Evolutionary conservation across 2,113 vertebrate species (phyloP).

Genomic region (Nerophis ophidion): DNA sequence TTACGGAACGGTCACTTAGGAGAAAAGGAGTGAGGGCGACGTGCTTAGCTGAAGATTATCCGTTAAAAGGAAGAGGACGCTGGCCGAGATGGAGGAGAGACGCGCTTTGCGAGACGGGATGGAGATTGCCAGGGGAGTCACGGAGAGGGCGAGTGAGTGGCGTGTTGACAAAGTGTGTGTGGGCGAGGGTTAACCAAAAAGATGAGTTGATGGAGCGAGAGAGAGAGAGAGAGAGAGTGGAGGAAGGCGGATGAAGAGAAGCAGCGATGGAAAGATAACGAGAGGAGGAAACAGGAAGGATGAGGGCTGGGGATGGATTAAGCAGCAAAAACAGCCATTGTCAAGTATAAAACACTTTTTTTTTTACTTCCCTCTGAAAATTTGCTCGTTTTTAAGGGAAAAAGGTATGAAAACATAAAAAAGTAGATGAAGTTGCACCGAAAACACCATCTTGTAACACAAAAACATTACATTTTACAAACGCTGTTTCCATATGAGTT

Average conservation of each 20-base stretch:
- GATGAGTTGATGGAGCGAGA: constrained; percentile 25
- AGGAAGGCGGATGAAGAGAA: constrained; percentile 34
- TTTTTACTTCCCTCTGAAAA: too few species aligned
- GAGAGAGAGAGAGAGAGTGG: constrained; percentile 16
- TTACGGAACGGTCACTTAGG: constrained; percentile 64
- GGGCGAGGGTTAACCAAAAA: constrained; percentile 49
- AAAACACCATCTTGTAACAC: too few species aligned
- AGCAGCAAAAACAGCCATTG: constrained; percentile 48
- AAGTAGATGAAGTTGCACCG: too few species aligned
- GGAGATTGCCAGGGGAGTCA: constrained; percentile 44
- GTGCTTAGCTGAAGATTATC: constrained; percentile 68
- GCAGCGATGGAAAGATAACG: constrained; percentile 52
- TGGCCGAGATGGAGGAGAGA: constrained; percentile 43
- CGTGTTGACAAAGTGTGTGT: constrained; percentile 46
- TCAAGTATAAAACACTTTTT: constrained; percentile 24
- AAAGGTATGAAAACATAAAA: too few species aligned
- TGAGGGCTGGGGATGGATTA: constrained; percentile 61
- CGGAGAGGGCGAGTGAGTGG: constrained; percentile 48
- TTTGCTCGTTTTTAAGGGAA: too few species aligned
- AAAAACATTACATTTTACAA: too few species aligned
- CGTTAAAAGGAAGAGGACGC: constrained; percentile 59
- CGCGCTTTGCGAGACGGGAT: constrained; percentile 56
- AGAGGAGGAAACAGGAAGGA: constrained; percentile 59
- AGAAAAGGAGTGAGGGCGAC: constrained; percentile 57
- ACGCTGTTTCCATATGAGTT: too few species aligned